Evolutionary conservation across 1,140 invertebrate genomes (phyloP).

Genomic region (Diuraphis noxia): DNA sequence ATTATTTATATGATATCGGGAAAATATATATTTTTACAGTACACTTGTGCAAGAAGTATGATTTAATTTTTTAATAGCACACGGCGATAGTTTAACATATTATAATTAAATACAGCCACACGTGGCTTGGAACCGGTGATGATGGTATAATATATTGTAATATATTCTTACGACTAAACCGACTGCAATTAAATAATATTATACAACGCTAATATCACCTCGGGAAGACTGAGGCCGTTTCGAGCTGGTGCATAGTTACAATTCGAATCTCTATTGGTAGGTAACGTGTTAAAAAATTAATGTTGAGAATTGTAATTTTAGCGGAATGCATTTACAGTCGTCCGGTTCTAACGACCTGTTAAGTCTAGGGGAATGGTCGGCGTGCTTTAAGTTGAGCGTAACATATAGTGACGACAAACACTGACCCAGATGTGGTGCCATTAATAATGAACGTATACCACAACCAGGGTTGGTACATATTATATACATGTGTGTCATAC

Average conservation of each 20-base stretch:
- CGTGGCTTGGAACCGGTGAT: too few relatives aligned
- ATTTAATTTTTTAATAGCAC: neutral
- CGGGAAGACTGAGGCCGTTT: neutral
- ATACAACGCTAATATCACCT: neutral
- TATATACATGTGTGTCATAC: neutral
- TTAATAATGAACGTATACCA: constrained; percentile 22
- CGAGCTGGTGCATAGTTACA: neutral
- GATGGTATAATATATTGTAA: neutral
- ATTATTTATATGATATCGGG: neutral
- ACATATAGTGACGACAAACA: constrained; percentile 2
- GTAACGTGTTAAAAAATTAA: neutral
- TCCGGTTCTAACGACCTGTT: constrained; percentile 7
- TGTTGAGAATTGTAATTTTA: neutral
- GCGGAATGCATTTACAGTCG: neutral
- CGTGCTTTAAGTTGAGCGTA: neutral
- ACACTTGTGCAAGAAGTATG: too few relatives aligned
- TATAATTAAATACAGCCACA: neutral
- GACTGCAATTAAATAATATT: neutral
- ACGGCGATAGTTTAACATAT: neutral
- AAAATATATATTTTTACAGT: neutral
- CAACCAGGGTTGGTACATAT: neutral
- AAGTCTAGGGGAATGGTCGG: neutral
- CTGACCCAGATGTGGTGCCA: constrained; percentile 1
- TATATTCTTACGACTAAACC: neutral
- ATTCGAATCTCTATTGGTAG: neutral